Percentiles rank a stretch among this genome's conserved stretches.
Conservation (phyloP, 2,888 invertebrate genomes). For the Nomada flava region DNA sequence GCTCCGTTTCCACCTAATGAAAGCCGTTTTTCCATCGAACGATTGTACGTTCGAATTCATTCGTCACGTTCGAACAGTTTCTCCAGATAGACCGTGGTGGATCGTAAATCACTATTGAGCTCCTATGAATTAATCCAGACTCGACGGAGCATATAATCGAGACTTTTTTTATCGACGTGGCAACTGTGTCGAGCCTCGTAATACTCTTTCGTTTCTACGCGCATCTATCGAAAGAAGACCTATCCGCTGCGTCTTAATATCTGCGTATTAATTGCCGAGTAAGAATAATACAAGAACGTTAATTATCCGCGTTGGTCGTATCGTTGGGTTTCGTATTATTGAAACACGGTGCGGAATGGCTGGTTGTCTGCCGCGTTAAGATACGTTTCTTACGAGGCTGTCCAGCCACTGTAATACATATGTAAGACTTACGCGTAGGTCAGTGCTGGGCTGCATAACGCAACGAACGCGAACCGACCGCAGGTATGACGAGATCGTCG, state of each 20-base stretch:
- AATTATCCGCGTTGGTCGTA: constrained; percentile 11
- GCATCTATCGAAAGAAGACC: constrained; percentile 9
- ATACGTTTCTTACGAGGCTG: constrained; percentile 57
- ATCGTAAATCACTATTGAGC: constrained; percentile 47
- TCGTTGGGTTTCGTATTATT: constrained; percentile 45
- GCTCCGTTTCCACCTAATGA: neutral
- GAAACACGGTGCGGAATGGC: constrained; percentile 28
- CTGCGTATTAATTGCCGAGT: neutral
- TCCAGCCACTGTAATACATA: constrained; percentile 38
- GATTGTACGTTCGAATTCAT: constrained; percentile 17
- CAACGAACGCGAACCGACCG: constrained; percentile 65
- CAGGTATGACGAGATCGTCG: constrained; percentile 78
- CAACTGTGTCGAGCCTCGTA: neutral
- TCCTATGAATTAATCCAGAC: constrained; percentile 48
- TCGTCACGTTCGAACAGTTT: constrained; percentile 32
- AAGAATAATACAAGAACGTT: constrained; percentile 13
- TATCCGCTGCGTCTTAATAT: neutral
- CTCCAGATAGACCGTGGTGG: neutral
- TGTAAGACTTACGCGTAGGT: constrained; percentile 67
- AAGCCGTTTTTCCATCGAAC: constrained; percentile 2
- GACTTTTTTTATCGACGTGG: constrained; percentile 26
- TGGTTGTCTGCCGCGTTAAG: constrained; percentile 24
- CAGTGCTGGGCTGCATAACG: constrained; percentile 69
- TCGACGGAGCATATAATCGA: constrained; percentile 45
- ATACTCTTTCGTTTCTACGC: neutral